Evolutionary conservation across 2,113 vertebrate genomes (phyloP), one percentile per base, ranked within the genome.

Genomic region (Cottus gobio): DNA sequence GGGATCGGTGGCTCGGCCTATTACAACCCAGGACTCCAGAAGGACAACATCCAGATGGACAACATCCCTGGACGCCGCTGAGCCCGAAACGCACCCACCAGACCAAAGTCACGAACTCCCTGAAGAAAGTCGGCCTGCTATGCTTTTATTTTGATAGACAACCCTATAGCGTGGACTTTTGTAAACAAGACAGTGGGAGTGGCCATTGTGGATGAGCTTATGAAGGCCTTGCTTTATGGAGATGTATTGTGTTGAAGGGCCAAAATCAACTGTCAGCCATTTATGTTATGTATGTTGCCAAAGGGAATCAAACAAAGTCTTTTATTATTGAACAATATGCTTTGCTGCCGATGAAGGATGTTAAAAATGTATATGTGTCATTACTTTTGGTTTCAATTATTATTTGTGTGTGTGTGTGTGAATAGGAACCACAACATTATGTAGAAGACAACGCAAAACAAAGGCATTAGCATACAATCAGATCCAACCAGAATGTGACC

Each of bases 21-120:
- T 46, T 93, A 94, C 91, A 97, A 95, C 82, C 89, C 91, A 44
- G 80, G 68, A 58, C 71, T 94, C 26, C 91, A 95, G 71, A 81
- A 74, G 12, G 95, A 95, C 86, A 82, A 80, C 87, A 95, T 96
- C 76, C 94, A 95, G 71, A 95, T 95, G 95, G 79, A n/a, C 81
- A 91, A 68, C 85, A 77, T 93, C 28, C 90, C 94, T 46, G 67
- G 76, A 58, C 87, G 75, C 56, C 52, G 18, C 10, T 64, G 26
- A 81, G 54, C 37, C 63, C 62, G 28, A 65, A 65, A 66, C 71
- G 28, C 24, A 62, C 60, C 37, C 16, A 5, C 15, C 4, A 63
- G 62, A 83, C 16, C 71, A 79, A 77, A 77, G 50, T 54, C 66
- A 78, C 20, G 24, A 79, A 71, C 80, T 71, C 26, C 69, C 2